These are phyloP conservation scores for Callorhinus ursinus DNA, from an alignment of 2,113 vertebrate genomes.

Conservation along the genomic window DNA sequence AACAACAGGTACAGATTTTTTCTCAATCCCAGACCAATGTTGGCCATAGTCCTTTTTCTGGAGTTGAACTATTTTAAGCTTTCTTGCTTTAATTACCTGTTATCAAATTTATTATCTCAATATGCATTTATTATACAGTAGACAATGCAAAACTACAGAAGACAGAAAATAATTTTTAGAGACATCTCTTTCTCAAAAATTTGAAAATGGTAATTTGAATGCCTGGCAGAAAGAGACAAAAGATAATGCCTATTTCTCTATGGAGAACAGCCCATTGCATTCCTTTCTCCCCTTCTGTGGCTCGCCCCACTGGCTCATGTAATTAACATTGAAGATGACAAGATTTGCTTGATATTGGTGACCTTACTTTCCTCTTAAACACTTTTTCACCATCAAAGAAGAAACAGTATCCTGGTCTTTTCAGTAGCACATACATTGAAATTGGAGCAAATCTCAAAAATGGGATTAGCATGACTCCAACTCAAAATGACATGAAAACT, in stretches of 20 bases:
- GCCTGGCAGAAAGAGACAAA: not conserved
- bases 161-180: not conserved
- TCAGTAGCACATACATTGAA: not conserved
- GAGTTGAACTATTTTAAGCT: conserved; percentile 19
- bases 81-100: conserved; percentile 33
- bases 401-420: not conserved
- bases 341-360: not conserved
- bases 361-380: not conserved
- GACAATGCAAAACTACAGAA: not conserved
- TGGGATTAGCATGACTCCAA: not conserved
- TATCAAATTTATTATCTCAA: not conserved
- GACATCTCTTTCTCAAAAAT: conserved; percentile 9
- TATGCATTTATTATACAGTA: not conserved
- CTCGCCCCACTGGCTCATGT: not conserved
- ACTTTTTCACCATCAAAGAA: not conserved
- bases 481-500: not conserved
- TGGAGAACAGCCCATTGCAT: not conserved
- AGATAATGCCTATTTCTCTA: not conserved
- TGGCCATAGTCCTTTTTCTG: not conserved
- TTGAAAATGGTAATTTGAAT: conserved; percentile 2
- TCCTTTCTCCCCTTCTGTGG: not conserved
- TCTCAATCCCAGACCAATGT: not conserved
- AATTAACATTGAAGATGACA: not conserved
- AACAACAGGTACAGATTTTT: conserved; percentile 32
- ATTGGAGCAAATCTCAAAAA: not conserved